Evolutionary conservation across 2,113 vertebrate species (phyloP).

Genomic region (Labeo rohita): DNA sequence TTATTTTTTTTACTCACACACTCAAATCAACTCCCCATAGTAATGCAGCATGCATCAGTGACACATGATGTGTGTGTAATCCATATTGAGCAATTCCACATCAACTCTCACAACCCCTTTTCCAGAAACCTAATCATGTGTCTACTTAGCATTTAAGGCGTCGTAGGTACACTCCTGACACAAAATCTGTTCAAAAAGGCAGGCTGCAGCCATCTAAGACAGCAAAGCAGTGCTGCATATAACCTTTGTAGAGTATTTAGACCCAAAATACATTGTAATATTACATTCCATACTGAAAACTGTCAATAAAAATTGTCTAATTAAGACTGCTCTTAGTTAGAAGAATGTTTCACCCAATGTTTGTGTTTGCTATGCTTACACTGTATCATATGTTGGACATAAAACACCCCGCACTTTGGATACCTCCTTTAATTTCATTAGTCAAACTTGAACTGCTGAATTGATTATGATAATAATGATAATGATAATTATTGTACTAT

Average conservation of each 20-base stretch:
- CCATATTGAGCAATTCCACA: neutral
- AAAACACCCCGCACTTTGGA: too few species aligned
- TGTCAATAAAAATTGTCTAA: neutral
- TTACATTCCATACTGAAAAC: neutral
- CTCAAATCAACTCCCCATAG: neutral
- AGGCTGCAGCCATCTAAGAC: neutral
- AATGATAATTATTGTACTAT: too few species aligned
- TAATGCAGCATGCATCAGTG: neutral
- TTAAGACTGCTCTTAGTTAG: neutral
- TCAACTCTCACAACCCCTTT: neutral
- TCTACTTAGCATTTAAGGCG: neutral
- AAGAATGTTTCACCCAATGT: neutral
- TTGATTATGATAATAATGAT: too few species aligned
- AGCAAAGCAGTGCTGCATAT: neutral
- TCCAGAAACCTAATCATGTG: neutral
- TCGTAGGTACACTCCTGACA: neutral
- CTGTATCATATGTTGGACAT: too few species aligned
- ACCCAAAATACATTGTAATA: neutral
- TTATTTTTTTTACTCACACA: slow-evolving; percentile 2
- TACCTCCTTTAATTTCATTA: too few species aligned
- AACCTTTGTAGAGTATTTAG: neutral
- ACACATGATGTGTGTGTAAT: neutral
- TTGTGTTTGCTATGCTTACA: neutral
- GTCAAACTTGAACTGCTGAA: too few species aligned
- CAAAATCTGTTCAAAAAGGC: neutral